Evolutionary conservation across 2,888 invertebrate genomes (phyloP), one percentile per base, ranked within the genome.

Genomic region (Diadegma fenestrale): DNA sequence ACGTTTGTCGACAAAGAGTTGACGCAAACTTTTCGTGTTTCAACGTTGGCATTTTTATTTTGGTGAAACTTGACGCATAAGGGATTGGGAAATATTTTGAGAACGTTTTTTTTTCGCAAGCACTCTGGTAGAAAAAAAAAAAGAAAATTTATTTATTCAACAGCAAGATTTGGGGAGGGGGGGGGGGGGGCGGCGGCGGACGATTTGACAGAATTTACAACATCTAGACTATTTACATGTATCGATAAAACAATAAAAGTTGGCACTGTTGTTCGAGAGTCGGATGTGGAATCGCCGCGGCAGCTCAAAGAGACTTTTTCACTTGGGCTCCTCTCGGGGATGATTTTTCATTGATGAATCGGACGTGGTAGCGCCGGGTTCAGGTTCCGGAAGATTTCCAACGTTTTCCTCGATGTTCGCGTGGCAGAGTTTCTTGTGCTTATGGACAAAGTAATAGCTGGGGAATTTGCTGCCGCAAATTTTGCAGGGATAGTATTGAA

Each of bases 401-500:
- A 58, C 77, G 3, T 66, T 79, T 78, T 91, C 94, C 90, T 90
- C 93, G 19, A 82, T 86, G 37, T 96, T 96, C 0, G 96, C 96
- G 92, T 98, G 98, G 91, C 98, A 98, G 90, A 97, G 94, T 94
- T 98, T 98, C 76, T 98, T 95, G 93, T 98, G 98, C 92, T 98
- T 98, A 93, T 98, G 98, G 33, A 98, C 98, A 94, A 98, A 98
- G 94, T 98, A 98, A 93, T 98, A 98, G 88, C 98, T 98, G 1
- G 98, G 98, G 93, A 98, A 98, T 93, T 98, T 98, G 90, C 96
- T 97, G 26, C 98, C 98, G 94, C 98, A 98, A 0, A 97, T 98
- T 94, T 98, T 98, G 94, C 98, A 98, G 0, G 98, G 98, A 94
- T 98, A 98, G 94, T 98, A 98, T 93, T 98, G 98, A 0, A 98